phyloP scores from a whole-genome alignment of 1,140 invertebrate genomes.

The Pachypeltis micranthus region DNA sequence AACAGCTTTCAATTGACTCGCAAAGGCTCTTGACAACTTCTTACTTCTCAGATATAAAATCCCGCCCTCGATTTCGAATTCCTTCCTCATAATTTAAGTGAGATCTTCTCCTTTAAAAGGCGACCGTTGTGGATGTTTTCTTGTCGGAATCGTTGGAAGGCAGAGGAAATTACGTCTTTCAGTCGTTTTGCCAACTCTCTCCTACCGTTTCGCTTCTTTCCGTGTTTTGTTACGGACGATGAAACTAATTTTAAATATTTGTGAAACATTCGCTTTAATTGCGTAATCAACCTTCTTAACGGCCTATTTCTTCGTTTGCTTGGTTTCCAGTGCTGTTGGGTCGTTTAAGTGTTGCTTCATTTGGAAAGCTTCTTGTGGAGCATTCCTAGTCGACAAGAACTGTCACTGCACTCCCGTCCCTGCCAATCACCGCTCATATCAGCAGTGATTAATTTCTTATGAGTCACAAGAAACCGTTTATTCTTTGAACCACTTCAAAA shows the following conservation, averaged over 20 bases:
- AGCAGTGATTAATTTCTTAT: too few relatives aligned
- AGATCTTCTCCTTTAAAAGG: background rate
- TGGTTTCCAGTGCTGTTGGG: too few relatives aligned
- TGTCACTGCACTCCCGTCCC: too few relatives aligned
- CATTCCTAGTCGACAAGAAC: too few relatives aligned
- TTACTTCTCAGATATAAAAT: background rate
- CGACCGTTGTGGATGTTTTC: background rate
- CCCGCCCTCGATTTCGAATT: background rate
- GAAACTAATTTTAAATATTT: constrained; percentile 6
- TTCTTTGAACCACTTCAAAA: too few relatives aligned
- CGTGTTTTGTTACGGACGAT: background rate
- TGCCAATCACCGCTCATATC: too few relatives aligned
- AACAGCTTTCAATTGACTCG: too few relatives aligned
- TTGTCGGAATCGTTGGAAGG: background rate
- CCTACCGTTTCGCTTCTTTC: background rate
- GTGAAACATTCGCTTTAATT: constrained; percentile 7
- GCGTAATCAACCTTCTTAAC: background rate
- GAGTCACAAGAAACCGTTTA: too few relatives aligned
- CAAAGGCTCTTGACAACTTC: background rate
- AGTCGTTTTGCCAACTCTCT: background rate
- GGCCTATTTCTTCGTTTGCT: too few relatives aligned
- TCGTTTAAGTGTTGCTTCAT: too few relatives aligned
- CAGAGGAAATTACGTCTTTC: constrained; percentile 3
- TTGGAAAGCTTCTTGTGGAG: too few relatives aligned
- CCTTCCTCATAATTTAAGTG: background rate